Conservation (phyloP, 1,140 invertebrate genomes). For the Coptotermes formosanus region DNA sequence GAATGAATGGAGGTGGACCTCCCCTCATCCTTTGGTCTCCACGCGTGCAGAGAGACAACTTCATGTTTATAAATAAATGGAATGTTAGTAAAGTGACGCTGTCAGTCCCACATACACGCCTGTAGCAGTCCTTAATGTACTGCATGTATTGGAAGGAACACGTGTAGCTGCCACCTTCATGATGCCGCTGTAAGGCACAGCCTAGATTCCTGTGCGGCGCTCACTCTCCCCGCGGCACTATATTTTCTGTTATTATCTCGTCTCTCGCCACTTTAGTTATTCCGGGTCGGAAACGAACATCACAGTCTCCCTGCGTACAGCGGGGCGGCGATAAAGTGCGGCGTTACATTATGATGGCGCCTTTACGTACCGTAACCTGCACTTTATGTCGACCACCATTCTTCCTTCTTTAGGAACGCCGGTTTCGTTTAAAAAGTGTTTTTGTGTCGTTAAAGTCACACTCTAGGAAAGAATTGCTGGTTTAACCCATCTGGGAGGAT, state of each 20-base stretch:
- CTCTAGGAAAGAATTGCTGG: no score
- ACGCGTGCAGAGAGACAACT: no score
- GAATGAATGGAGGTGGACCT: no score
- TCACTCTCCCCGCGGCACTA: neutral
- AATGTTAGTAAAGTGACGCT: no score
- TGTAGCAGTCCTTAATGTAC: neutral
- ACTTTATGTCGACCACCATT: neutral
- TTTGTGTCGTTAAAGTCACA: neutral
- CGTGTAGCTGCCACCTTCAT: neutral
- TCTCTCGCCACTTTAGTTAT: conserved; percentile 31
- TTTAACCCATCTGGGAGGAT: no score
- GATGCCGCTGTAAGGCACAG: neutral
- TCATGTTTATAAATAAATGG: no score
- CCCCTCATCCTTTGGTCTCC: no score
- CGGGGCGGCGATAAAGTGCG: neutral
- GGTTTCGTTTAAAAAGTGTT: neutral
- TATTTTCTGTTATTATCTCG: conserved; percentile 33
- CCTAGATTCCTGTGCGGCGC: neutral
- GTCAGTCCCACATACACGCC: no score
- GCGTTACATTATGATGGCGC: neutral
- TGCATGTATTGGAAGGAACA: neutral
- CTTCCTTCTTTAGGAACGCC: neutral
- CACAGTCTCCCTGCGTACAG: neutral
- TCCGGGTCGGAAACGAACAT: conserved; percentile 31
- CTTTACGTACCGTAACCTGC: no score